Conservation (phyloP, 2,888 invertebrate species). For the Prosapia bicincta region DNA sequence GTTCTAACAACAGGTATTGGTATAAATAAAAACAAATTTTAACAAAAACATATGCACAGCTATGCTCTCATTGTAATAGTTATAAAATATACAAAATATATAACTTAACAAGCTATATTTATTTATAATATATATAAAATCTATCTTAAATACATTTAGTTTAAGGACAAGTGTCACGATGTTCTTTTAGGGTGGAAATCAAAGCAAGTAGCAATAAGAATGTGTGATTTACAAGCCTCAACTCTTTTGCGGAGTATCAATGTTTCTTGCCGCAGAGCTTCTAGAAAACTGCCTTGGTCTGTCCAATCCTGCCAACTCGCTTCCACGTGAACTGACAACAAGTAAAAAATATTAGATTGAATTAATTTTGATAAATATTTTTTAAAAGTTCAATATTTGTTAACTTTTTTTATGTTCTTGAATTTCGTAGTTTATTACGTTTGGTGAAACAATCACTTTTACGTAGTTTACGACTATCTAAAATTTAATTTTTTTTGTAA, state of each 20-base stretch:
- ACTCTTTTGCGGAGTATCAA: constrained; percentile 25
- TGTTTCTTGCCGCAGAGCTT: constrained; percentile 23
- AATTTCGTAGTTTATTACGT: no score
- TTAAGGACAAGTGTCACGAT: not conserved
- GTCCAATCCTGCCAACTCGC: constrained; percentile 25
- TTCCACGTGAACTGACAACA: constrained; percentile 24
- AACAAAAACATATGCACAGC: not conserved
- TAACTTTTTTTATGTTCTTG: no score
- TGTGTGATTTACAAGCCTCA: constrained; percentile 23
- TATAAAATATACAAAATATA: not conserved
- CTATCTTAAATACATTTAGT: not conserved
- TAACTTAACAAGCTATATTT: not conserved
- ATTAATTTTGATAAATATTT: no score
- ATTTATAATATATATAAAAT: not conserved
- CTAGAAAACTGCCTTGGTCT: constrained; percentile 24
- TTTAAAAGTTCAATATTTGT: no score
- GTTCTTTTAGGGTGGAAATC: constrained; percentile 9
- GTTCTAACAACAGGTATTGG: not conserved
- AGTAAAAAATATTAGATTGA: not conserved
- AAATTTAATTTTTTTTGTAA: no score
- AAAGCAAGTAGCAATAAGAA: constrained; percentile 17
- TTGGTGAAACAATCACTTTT: no score
- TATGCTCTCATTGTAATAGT: not conserved
- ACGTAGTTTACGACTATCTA: no score
- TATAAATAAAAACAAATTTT: not conserved